phyloP scores from a whole-genome alignment of 2,113 vertebrate genomes.

The Plectropomus leopardus region DNA sequence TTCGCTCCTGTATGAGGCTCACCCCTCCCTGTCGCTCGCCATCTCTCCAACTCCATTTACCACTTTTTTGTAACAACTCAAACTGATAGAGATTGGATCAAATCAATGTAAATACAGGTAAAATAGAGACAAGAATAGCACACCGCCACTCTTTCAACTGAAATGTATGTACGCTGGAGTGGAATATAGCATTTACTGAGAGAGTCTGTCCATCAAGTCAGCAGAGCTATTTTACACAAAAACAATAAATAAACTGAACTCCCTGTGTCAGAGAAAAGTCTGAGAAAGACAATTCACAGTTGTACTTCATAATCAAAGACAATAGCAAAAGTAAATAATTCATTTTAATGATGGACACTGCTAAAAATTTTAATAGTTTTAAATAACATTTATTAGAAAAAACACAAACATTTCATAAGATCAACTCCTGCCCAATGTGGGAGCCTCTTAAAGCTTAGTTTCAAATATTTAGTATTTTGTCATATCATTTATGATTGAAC shows the following conservation, averaged over 20 bases:
- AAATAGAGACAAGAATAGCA: constrained; percentile 23
- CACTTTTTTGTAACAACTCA: constrained; percentile 60
- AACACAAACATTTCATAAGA: neutral
- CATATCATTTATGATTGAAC: neutral
- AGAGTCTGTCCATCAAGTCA: neutral
- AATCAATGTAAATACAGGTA: constrained; percentile 64
- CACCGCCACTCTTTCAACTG: constrained; percentile 3
- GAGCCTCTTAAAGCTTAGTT: neutral
- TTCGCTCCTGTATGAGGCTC: constrained; percentile 40
- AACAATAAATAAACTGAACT: neutral
- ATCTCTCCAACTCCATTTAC: constrained; percentile 58
- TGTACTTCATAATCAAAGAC: no score
- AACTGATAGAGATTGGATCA: constrained; percentile 45
- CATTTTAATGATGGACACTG: neutral
- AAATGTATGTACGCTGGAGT: neutral
- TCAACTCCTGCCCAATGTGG: neutral
- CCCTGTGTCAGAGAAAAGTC: neutral
- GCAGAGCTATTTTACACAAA: neutral
- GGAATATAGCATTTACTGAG: neutral
- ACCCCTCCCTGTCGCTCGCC: constrained; percentile 18
- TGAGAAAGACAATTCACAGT: no score
- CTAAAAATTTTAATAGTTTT: neutral
- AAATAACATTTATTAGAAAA: neutral
- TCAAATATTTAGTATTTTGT: neutral
- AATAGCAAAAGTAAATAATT: no score